These are phyloP conservation scores for Brachypodius melanocephalos DNA, from an alignment of 2,113 vertebrate species.

Conservation along the genomic window DNA sequence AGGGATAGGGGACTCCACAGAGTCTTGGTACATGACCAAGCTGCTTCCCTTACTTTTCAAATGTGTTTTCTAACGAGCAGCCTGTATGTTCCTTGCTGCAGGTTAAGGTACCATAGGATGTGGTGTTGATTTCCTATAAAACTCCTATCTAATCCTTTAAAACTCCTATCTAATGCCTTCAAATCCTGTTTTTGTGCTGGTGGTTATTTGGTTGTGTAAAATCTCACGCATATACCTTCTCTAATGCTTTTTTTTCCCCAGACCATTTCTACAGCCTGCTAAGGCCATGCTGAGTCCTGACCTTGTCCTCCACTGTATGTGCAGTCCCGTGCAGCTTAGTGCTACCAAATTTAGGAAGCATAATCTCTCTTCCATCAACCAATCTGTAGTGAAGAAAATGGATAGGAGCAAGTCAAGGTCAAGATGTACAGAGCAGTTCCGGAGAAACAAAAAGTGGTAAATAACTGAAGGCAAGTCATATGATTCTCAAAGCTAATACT, in stretches of 20 bases:
- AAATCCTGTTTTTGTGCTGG: not conserved
- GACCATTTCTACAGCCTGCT: not conserved
- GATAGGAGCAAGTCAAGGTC: not conserved
- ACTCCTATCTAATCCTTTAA: not conserved
- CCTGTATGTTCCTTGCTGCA: not conserved
- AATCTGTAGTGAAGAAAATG: not conserved
- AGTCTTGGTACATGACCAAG: not conserved
- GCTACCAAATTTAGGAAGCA: not conserved
- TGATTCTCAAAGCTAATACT: not conserved
- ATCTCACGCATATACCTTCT: rapidly evolving
- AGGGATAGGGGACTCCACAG: not conserved
- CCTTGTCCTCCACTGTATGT: not conserved
- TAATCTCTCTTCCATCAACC: not conserved
- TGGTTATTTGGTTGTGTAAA: not conserved
- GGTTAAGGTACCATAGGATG: not conserved
- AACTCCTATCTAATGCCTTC: not conserved
- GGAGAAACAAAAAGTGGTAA: not conserved
- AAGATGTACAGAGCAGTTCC: not conserved
- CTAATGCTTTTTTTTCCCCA: not conserved
- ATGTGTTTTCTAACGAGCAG: not conserved
- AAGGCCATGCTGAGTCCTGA: not conserved
- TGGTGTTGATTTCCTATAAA: not conserved
- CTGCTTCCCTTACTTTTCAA: not conserved
- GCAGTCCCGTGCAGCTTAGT: not conserved
- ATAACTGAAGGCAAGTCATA: not conserved